Base-by-base conservation (phyloP, 1,140 invertebrate species). In the Cyphomyrmex costatus region DNA sequence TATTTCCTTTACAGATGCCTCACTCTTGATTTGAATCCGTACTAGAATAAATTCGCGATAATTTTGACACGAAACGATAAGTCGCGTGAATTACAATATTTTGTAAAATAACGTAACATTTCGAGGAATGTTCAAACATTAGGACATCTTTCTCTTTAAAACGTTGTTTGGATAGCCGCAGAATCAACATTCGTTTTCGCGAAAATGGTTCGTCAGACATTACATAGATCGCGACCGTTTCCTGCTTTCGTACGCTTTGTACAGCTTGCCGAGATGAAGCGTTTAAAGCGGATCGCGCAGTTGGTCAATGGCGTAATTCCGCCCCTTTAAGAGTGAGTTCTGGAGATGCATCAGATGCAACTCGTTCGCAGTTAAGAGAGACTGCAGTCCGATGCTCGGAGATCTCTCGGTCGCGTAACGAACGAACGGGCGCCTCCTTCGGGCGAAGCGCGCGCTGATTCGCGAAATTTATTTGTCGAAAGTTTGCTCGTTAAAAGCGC, bases 401-500 rank as follows among this genome's bases (percentile, higher is more conserved):
- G 76, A 66, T 79, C n/a, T 51, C 60, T 51, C 27, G 27, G 61
- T 27, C 66, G 51, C 66, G 53, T 42, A 80, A 58, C 36, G 46
- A 60, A 66, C 36, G 56, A 46, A 49, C 76, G 19, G 16, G 21
- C 33, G 49, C 19, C 51, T 85, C 30, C 82, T 88, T 71, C 79
- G 51, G 78, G 68, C 85, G 83, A 51, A 76, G 53, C 82, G 70
- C 68, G 60, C 70, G 87, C 51, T 88, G 88, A 91, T 91, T 88
- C 71, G 84, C 76, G 77, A 88, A 90, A 91, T 90, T 91, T 91
- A 91, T 91, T 91, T 88, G 90, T 77, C 61, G 76, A 88, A 91
- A 91, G 89, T 91, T 91, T 88, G 79, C 90, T 91, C 89, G 90
- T 90, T 90, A 91, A 91, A 91, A 89, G 84, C 77, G 36, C 63